A percentile compares a stretch with the other conserved stretches of the same genome.
Evolutionary conservation across 2,113 vertebrate genomes (phyloP).

Genomic region (Terrapene triunguis): DNA sequence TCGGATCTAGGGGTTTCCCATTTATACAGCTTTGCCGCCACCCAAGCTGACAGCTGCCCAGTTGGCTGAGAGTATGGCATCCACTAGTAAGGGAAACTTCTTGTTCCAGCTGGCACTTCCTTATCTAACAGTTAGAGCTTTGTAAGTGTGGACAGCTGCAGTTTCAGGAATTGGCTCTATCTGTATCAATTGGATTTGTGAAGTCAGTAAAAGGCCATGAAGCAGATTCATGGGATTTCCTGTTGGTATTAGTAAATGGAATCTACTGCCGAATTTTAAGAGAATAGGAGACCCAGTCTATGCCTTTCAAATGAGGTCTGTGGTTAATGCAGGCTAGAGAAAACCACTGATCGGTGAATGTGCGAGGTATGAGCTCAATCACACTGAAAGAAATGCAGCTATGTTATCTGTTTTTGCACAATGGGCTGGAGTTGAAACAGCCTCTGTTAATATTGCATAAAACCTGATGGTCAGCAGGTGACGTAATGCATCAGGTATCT

Average conservation of each 20-base stretch:
- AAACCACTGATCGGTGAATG: slow-evolving; percentile 26
- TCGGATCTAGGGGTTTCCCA: slow-evolving; percentile 61
- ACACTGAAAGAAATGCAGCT: neutral
- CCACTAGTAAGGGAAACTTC: slow-evolving; percentile 86
- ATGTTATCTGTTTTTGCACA: neutral
- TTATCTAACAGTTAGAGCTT: slow-evolving; percentile 90
- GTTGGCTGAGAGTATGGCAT: slow-evolving; percentile 85
- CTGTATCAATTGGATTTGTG: slow-evolving; percentile 85
- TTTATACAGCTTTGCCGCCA: slow-evolving; percentile 76
- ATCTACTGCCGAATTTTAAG: slow-evolving; percentile 67
- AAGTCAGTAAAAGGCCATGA: slow-evolving; percentile 84
- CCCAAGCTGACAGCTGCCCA: slow-evolving; percentile 88
- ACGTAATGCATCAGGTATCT: slow-evolving; percentile 36
- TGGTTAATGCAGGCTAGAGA: slow-evolving; percentile 49
- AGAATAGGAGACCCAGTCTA: slow-evolving; percentile 63
- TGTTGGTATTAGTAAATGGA: slow-evolving; percentile 83
- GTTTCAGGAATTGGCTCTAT: slow-evolving; percentile 81
- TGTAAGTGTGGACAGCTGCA: slow-evolving; percentile 91
- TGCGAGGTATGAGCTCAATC: neutral
- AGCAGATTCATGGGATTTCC: slow-evolving; percentile 84
- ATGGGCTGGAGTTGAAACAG: fast-evolving
- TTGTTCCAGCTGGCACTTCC: slow-evolving; percentile 90
- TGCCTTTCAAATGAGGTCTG: slow-evolving; percentile 12
- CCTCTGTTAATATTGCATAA: neutral
- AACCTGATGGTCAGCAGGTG: neutral